A percentile compares a stretch with the other conserved stretches of the same genome.
Conservation (phyloP, 2,113 vertebrate species). For the Chelonoidis abingdonii region DNA sequence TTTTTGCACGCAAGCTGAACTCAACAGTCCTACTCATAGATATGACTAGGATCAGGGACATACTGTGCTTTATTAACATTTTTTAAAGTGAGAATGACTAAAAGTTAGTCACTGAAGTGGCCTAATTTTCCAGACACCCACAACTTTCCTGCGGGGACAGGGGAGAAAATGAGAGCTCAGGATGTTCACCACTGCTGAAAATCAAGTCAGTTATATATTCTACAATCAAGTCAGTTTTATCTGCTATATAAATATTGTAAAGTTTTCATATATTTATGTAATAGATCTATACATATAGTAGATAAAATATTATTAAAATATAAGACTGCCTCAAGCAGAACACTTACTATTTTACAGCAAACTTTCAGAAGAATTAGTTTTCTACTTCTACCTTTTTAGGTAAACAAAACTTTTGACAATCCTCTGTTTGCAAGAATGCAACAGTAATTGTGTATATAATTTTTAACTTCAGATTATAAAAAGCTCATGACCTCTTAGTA, state of each 20-base stretch:
- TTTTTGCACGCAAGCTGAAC: not conserved
- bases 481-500: not conserved
- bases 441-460: not conserved
- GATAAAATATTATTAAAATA: not conserved
- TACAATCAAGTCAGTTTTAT: not conserved
- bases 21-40: not conserved
- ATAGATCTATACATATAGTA: not conserved
- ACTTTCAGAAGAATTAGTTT: not conserved
- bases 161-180: not conserved
- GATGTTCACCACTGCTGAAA: not conserved
- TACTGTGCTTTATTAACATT: not conserved
- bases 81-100: not conserved
- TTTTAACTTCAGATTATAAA: not conserved
- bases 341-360: not conserved
- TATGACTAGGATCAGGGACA: not conserved
- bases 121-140: not conserved
- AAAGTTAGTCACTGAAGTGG: not conserved
- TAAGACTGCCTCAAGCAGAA: not conserved
- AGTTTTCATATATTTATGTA: not conserved
- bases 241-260: not conserved
- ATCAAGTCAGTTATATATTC: not conserved
- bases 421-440: rapidly evolving
- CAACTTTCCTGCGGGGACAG: not conserved
- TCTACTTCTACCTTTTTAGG: not conserved
- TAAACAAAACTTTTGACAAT: not conserved